Percentiles rank a stretch among this genome's conserved stretches.
phyloP scores from a whole-genome alignment of 1,140 invertebrate species.

The Heliconius nattereri region DNA sequence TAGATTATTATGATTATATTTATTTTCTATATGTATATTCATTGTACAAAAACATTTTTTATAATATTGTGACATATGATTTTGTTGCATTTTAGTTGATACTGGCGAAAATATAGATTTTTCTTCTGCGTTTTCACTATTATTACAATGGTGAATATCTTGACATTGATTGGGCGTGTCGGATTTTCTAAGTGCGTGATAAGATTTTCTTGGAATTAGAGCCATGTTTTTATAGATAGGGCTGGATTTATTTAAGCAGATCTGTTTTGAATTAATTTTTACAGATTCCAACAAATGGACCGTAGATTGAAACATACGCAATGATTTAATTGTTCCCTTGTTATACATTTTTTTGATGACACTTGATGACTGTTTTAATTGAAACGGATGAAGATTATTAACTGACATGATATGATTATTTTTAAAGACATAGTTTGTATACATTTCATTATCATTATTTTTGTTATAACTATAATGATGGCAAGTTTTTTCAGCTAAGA shows the following conservation, averaged over 20 bases:
- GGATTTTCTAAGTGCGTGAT: neutral
- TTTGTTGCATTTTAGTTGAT: constrained; percentile 5
- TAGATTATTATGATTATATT: neutral
- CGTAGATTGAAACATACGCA: constrained; percentile 7
- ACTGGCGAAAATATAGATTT: neutral
- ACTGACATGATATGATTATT: neutral
- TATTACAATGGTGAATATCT: neutral
- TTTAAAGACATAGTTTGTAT: neutral
- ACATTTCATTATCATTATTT: neutral
- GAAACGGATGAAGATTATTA: neutral
- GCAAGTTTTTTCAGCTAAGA: constrained; percentile 16
- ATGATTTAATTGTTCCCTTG: constrained; percentile 5
- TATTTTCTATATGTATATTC: constrained; percentile 41
- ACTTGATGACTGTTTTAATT: neutral
- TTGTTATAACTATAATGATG: neutral
- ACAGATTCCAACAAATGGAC: neutral
- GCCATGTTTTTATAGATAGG: neutral
- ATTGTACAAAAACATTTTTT: constrained; percentile 45
- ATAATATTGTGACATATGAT: constrained; percentile 29
- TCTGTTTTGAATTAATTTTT: constrained; percentile 8
- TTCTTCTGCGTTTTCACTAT: neutral
- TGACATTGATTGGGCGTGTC: neutral
- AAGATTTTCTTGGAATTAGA: neutral
- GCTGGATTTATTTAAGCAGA: neutral
- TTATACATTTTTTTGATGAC: neutral